Conservation (phyloP, 2,113 vertebrate genomes). For the Tragelaphus buxtoni region DNA sequence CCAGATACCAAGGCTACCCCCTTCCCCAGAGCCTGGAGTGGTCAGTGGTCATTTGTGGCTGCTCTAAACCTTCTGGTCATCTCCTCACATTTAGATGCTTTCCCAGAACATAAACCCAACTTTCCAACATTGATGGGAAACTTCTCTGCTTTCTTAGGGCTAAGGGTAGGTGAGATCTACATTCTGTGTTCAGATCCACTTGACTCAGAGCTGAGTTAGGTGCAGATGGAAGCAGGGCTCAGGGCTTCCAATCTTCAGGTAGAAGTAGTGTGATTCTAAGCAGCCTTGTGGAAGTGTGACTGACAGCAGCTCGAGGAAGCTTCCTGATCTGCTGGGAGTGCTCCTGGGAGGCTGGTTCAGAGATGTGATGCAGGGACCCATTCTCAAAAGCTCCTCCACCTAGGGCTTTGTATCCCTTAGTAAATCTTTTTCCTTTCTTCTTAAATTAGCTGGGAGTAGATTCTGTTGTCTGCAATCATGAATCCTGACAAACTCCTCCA, state of each 20-base stretch:
- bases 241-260: not conserved
- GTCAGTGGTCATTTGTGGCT: too few relatives aligned
- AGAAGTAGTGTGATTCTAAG: not conserved
- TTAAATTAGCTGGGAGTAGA: not conserved
- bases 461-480: not conserved
- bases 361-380: not conserved
- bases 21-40: not conserved
- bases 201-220: not conserved
- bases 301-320: not conserved
- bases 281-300: too few relatives aligned
- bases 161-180: not conserved
- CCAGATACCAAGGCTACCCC: not conserved
- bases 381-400: not conserved
- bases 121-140: not conserved
- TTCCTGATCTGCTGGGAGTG: not conserved
- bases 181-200: rapidly evolving
- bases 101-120: not conserved
- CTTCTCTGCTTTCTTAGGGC: not conserved
- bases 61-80: not conserved
- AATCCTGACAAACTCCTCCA: not conserved
- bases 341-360: not conserved
- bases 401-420: not conserved
- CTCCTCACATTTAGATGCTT: not conserved
- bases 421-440: not conserved
- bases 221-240: not conserved